A percentile compares a stretch with the other conserved stretches of the same genome.
phyloP scores from a whole-genome alignment of 2,888 invertebrate genomes.

The Elaeidobius kamerunicus region DNA sequence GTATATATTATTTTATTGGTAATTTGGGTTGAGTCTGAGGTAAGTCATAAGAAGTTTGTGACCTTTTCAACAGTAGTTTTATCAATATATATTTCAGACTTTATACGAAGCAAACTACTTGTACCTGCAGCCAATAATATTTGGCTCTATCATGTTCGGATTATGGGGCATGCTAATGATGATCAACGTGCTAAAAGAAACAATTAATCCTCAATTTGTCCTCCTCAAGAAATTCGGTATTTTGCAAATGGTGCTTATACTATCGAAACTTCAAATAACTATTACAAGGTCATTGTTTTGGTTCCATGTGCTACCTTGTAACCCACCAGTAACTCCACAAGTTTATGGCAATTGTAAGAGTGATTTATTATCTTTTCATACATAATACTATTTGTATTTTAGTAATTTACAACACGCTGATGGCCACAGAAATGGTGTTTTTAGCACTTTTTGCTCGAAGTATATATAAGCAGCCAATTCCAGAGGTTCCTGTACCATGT shows the following conservation, averaged over 20 bases:
- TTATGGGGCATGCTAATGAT: constrained; percentile 69
- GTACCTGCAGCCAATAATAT: constrained; percentile 63
- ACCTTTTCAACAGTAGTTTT: constrained; percentile 9
- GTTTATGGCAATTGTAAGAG: constrained; percentile 66
- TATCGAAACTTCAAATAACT: constrained; percentile 65
- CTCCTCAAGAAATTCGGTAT: constrained; percentile 56
- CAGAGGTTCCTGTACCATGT: background rate
- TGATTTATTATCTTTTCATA: too few species aligned
- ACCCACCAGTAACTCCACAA: constrained; percentile 61
- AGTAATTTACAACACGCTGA: constrained; percentile 67
- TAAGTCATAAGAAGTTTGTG: constrained; percentile 43
- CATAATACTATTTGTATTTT: constrained; percentile 46
- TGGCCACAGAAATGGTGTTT: constrained; percentile 67
- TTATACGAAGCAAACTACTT: constrained; percentile 58
- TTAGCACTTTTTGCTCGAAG: constrained; percentile 61
- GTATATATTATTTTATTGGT: constrained; percentile 58
- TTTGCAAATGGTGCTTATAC: constrained; percentile 62
- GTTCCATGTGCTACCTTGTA: constrained; percentile 57
- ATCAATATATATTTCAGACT: constrained; percentile 55
- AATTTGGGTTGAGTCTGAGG: constrained; percentile 65
- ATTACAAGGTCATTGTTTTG: constrained; percentile 57
- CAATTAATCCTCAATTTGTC: constrained; percentile 46
- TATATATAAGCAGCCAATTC: constrained; percentile 52
- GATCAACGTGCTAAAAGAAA: constrained; percentile 54
- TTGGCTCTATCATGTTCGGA: constrained; percentile 63